Evolutionary conservation across 2,888 invertebrate genomes (phyloP), one percentile per base, ranked within the genome.

Genomic region (Pyrrhia umbra): DNA sequence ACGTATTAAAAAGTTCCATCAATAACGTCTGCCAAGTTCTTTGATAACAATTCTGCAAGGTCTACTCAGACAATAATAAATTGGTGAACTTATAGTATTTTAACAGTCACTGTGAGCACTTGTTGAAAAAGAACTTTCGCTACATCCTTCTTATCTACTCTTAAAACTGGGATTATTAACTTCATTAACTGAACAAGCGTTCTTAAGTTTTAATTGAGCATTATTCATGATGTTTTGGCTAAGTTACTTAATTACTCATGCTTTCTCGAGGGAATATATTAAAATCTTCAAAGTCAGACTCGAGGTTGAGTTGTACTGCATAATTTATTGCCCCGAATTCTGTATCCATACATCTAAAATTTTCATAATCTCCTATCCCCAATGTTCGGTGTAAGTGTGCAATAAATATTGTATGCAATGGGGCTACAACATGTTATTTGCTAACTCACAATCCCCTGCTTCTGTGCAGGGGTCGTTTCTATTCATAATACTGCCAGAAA

Each of bases 331-430:
- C 64, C 55, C 42, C 61, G 69, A 82, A 86, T 86, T 81, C 80
- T 80, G 67, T 61, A 66, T 68, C 52, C 68, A 79, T 71, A 81
- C 62, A 81, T 68, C 69, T 77, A 78, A 83, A 85, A 90, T 87
- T 89, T 90, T 90, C 88, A 90, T 92, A 92, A 92, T 91, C 75
- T 80, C 83, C 83, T 68, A 78, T 78, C 82, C 86, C 87, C 85
- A 85, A 85, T 82, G 84, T 85, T 86, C 76, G 79, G 80, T 82
- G 83, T 72, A 80, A 80, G 79, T 79, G 81, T 86, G 91, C 90
- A 90, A 93, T 92, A 93, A 92, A 93, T 93, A 93, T 90, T 89
- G 88, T 86, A 92, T 88, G 86, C 87, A 87, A 84, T 89, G 86
- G 90, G 89, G 87, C 81, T 85, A 86, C 87, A 89, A 81, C 90